Conservation (phyloP, 2,888 invertebrate genomes). For the Rhyacophila evoluta region DNA sequence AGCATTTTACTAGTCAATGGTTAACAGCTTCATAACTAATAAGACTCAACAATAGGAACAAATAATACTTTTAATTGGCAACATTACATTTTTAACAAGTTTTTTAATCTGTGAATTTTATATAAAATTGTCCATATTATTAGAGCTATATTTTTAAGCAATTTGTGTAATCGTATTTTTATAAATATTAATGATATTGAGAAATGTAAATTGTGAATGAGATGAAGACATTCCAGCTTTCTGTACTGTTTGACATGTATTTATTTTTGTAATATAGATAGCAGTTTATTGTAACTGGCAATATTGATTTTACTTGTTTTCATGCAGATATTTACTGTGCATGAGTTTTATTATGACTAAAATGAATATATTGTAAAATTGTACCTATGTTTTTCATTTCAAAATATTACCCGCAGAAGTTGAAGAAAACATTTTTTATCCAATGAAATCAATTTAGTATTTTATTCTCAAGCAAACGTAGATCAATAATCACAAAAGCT, state of each 20-base stretch:
- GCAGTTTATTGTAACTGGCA: background rate
- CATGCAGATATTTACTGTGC: background rate
- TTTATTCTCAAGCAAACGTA: too few species aligned
- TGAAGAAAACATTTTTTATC: too few species aligned
- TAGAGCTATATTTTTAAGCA: background rate
- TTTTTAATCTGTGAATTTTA: background rate
- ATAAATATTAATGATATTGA: background rate
- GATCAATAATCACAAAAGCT: too few species aligned
- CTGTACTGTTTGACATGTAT: background rate
- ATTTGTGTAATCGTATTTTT: background rate
- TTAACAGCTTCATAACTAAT: background rate
- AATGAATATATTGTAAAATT: background rate
- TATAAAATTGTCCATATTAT: background rate
- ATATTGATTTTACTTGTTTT: background rate
- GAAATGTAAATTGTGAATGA: background rate
- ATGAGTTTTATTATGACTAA: background rate
- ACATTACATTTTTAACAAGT: background rate
- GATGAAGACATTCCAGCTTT: background rate
- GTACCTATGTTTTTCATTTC: too few species aligned
- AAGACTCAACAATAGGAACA: background rate
- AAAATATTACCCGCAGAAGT: too few species aligned
- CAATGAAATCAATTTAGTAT: too few species aligned
- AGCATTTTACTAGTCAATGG: background rate
- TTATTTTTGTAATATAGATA: slow-evolving; percentile 5
- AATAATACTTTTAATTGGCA: background rate